These are phyloP conservation scores for Parnassius mnemosyne DNA, from an alignment of 2,888 invertebrate genomes.

Conservation along the genomic window DNA sequence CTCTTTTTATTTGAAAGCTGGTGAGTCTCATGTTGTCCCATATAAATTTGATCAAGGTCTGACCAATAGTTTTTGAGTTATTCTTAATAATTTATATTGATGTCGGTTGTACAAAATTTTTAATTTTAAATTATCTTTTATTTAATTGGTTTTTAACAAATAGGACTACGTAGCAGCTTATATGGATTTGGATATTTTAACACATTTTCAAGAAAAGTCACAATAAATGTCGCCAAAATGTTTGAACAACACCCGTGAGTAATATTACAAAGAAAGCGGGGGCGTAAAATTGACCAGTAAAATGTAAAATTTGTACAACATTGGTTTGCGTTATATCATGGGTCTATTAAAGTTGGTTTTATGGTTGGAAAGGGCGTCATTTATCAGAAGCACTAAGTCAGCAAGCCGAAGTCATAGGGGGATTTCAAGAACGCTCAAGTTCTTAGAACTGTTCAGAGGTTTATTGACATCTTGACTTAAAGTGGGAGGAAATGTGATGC, in stretches of 20 bases:
- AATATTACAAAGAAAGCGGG: conserved; percentile 8
- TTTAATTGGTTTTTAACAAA: no score
- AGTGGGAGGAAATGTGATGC: no score
- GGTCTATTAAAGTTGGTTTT: conserved; percentile 1
- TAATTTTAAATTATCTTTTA: no score
- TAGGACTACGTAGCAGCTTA: no score
- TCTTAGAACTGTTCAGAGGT: conserved; percentile 1
- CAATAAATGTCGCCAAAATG: background rate
- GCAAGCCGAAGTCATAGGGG: background rate
- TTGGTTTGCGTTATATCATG: conserved; percentile 1
- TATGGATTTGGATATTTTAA: background rate
- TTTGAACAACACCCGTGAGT: conserved; percentile 1
- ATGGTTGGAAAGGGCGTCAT: conserved; percentile 7
- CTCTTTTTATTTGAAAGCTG: no score
- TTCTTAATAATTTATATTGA: no score
- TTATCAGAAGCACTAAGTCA: conserved; percentile 3
- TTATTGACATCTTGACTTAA: background rate
- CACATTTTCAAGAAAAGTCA: conserved; percentile 1
- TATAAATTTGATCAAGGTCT: no score
- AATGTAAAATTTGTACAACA: conserved; percentile 3
- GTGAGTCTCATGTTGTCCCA: no score
- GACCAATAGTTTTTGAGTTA: no score
- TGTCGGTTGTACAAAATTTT: no score
- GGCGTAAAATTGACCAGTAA: conserved; percentile 12
- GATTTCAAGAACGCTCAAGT: conserved; percentile 1